Evolutionary conservation across 2,797 vertebrate genomes (phyloP).

Genomic region (Oreortyx pictus): DNA sequence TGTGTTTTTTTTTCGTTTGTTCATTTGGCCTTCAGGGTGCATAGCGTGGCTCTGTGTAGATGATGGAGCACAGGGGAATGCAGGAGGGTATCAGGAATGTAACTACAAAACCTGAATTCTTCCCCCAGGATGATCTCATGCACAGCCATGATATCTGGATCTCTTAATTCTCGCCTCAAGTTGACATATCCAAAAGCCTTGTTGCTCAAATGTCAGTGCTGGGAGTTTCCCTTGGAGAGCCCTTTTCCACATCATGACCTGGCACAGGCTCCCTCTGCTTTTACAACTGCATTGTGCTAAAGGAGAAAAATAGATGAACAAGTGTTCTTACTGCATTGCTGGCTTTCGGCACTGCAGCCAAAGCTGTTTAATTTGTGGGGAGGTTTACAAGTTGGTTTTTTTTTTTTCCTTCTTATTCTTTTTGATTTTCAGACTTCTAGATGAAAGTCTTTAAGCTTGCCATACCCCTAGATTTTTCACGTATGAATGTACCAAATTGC

Average conservation of each 20-base stretch:
- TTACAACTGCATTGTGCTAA: slow-evolving; percentile 1
- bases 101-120: background rate
- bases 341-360: slow-evolving; percentile 1
- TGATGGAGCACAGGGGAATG: slow-evolving; percentile 14
- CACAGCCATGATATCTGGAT: slow-evolving; percentile 31
- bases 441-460: background rate
- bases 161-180: slow-evolving; percentile 36
- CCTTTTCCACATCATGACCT: slow-evolving; percentile 46
- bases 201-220: slow-evolving; percentile 22
- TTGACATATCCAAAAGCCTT: slow-evolving; percentile 24
- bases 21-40: background rate
- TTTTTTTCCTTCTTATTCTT: background rate
- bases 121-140: slow-evolving; percentile 7
- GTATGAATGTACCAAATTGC: fast-evolving
- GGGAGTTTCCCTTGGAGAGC: slow-evolving; percentile 61
- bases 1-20: background rate
- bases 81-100: background rate
- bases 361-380: background rate
- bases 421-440: background rate
- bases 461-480: background rate
- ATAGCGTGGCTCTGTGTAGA: background rate
- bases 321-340: background rate
- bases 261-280: slow-evolving; percentile 56
- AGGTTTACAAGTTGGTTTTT: background rate
- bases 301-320: slow-evolving; percentile 31